Base-by-base conservation (phyloP, 1,140 invertebrate genomes). In the Aphelenchoides avenae region DNA sequence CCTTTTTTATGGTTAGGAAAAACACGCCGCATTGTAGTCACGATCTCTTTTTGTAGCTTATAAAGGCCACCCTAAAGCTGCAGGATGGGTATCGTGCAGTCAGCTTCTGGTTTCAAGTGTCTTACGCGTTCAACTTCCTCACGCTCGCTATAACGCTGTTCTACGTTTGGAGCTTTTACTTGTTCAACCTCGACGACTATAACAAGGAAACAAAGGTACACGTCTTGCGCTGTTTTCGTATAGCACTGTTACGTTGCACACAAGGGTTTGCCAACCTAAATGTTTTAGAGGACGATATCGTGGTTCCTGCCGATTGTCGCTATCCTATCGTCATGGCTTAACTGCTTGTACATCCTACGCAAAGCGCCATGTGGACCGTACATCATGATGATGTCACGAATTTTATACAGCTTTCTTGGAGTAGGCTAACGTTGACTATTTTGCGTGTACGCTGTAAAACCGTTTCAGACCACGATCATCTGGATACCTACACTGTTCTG, bases 271-370 rank as follows among this genome's bases (percentile, higher is more conserved):
- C n/a, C n/a, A n/a, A n/a, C n/a, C n/a, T n/a, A n/a, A n/a, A n/a
- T n/a, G n/a, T n/a, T n/a, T 5, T 30, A 62, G 67, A 22, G 52
- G 36, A 66, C 65, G 30, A 36, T 68, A 36, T 43, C 42, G 20
- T 68, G 65, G 65, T 72, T 68, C 30, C 31, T 68, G 46, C 65
- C 65, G 3, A 68, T 68, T 34, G 39, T 68, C 37, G 68, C 68
- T 18, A 67, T 70, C 47, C 30, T 68, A n/a, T 30, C 61, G 6
- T 67, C 65, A 15, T 68, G 65, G 65, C 53, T 68, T 37, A 64
- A 71, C 29, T 67, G 68, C 29, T 40, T 71, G 18, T 71, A 71
- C 46, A 62, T 68, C n/a, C 27, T 68, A 30, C 24, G 65, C 13
- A 68, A 68, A 52, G 47, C 46, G 18, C 65, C 65, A 5, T 68